Percentiles rank a stretch among this genome's conserved stretches.
Evolutionary conservation across 1,140 invertebrate genomes (phyloP).

Genomic region (Drosophila lini): DNA sequence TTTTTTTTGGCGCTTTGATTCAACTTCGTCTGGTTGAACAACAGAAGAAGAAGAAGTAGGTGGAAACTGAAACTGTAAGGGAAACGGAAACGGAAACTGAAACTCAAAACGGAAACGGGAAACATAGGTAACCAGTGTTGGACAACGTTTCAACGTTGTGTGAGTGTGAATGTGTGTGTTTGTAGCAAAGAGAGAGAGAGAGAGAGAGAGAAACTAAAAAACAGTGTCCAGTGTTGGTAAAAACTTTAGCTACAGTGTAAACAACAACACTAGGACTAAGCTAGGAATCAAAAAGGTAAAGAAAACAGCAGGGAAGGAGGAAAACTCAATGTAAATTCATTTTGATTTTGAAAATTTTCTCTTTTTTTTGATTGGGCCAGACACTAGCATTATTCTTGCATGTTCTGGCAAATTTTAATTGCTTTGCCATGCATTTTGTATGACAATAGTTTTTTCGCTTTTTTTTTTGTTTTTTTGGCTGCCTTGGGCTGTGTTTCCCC

Average conservation of each 20-base stretch:
- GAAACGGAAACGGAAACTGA: constrained; percentile 11
- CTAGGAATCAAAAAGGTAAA: not conserved
- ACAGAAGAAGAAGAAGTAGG: constrained; percentile 9
- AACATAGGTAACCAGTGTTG: constrained; percentile 42
- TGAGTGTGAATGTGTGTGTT: constrained; percentile 14
- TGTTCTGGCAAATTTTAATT: constrained; percentile 68
- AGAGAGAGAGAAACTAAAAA: constrained; percentile 4
- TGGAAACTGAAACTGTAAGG: constrained; percentile 18
- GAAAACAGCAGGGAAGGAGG: not conserved
- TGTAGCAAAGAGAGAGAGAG: not conserved
- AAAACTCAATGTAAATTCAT: constrained; percentile 14
- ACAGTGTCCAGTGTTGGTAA: constrained; percentile 17
- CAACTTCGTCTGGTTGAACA: not conserved
- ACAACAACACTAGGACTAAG: constrained; percentile 18
- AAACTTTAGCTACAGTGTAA: constrained; percentile 23
- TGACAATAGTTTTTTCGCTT: constrained; percentile 49
- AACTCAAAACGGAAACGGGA: constrained; percentile 36
- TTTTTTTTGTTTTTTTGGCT: constrained; percentile 1
- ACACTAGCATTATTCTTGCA: constrained; percentile 52
- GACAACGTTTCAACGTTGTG: constrained; percentile 19
- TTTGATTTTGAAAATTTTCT: not conserved
- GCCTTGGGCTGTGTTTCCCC: constrained; percentile 15
- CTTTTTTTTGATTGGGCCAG: constrained; percentile 3
- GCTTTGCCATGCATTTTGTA: constrained; percentile 63
- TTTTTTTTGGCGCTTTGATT: constrained; percentile 17